phyloP scores from a whole-genome alignment of 2,888 invertebrate species.

The Magallana nippona region DNA sequence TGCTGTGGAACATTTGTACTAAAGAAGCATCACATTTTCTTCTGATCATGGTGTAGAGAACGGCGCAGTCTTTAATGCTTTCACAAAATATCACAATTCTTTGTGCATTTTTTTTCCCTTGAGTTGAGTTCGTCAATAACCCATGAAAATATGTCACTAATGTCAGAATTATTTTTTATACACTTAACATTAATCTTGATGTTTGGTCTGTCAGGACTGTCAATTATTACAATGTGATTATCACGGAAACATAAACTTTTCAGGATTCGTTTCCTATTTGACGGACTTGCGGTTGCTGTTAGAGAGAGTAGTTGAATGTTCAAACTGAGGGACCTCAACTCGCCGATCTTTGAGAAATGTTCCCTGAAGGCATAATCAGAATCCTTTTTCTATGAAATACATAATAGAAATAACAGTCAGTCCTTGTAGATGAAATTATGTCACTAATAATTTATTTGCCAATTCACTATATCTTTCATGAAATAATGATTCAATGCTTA shows the following conservation, averaged over 20 bases:
- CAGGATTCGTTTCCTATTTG: no score
- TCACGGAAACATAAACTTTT: no score
- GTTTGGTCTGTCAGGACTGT: slow-evolving; percentile 33
- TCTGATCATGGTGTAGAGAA: slow-evolving; percentile 27
- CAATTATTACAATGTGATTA: background rate
- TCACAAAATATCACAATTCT: slow-evolving; percentile 42
- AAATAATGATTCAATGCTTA: no score
- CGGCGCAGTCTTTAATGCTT: slow-evolving; percentile 4
- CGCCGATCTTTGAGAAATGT: background rate
- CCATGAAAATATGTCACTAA: slow-evolving; percentile 3
- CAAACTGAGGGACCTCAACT: background rate
- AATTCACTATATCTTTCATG: no score
- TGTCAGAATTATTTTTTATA: background rate
- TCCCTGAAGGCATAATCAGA: background rate
- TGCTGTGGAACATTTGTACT: slow-evolving; percentile 53
- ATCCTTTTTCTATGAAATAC: background rate
- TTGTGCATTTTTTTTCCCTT: background rate
- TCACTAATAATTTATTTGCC: no score
- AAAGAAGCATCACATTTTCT: slow-evolving; percentile 28
- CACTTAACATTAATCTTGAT: slow-evolving; percentile 28
- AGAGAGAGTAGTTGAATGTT: background rate
- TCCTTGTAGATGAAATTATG: no score
- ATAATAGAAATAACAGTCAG: no score
- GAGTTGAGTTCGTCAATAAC: no score
- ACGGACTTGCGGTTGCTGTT: background rate